Percentiles rank a stretch among this genome's conserved stretches.
Conservation (phyloP, 2,797 vertebrate species). For the Rhyacichthys aspro region DNA sequence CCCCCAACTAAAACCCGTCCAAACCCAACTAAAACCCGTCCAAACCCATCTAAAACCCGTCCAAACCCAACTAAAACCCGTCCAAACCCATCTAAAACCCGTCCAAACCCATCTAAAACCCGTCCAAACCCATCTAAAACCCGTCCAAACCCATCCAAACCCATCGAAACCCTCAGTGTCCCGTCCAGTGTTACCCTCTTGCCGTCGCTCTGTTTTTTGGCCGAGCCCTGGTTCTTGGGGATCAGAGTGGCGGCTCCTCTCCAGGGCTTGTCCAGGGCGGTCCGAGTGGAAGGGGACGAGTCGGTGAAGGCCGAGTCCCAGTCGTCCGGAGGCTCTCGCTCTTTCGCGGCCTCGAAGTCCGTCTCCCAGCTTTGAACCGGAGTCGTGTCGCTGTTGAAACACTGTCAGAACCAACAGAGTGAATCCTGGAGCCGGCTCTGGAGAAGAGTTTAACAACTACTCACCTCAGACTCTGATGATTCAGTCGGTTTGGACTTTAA, state of each 20-base stretch:
- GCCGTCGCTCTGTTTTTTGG: slow-evolving; percentile 76
- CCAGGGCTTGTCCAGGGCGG: slow-evolving; percentile 81
- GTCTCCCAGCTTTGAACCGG: slow-evolving; percentile 75
- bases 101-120: too few relatives aligned
- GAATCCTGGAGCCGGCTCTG: slow-evolving; percentile 1
- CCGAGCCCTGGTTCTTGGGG: slow-evolving; percentile 75
- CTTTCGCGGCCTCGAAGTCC: slow-evolving; percentile 74
- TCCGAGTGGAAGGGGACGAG: slow-evolving; percentile 41
- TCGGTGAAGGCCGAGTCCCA: slow-evolving; percentile 83
- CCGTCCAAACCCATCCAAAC: too few relatives aligned
- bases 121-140: too few relatives aligned
- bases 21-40: too few relatives aligned
- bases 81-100: too few relatives aligned
- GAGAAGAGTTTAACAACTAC: too few relatives aligned
- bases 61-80: too few relatives aligned
- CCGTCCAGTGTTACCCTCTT: slow-evolving; percentile 79
- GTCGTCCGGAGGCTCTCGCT: slow-evolving; percentile 84
- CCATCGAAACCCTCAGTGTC: too few relatives aligned
- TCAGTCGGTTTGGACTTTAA: slow-evolving; percentile 75
- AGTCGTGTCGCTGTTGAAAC: slow-evolving; percentile 82
- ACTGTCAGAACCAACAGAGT: slow-evolving; percentile 73
- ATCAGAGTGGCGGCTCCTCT: slow-evolving; percentile 79
- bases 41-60: too few relatives aligned
- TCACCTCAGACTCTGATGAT: slow-evolving; percentile 86
- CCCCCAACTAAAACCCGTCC: too few relatives aligned